These are phyloP conservation scores for Upupa epops DNA, from an alignment of 2,113 vertebrate species.

Conservation along the genomic window DNA sequence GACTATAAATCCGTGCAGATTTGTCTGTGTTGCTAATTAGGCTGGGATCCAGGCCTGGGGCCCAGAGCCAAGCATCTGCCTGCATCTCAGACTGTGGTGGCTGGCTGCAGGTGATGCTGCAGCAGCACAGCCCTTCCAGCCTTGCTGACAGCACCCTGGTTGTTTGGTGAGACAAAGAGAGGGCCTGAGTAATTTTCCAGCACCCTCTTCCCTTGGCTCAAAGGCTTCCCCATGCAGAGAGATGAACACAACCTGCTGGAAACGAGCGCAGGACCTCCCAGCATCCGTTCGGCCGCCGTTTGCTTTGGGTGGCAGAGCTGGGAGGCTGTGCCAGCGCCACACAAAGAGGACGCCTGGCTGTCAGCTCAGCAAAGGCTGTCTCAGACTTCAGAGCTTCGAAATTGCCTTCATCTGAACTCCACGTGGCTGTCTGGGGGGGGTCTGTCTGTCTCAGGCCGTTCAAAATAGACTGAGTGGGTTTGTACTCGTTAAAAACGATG, in stretches of 20 bases:
- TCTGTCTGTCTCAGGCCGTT: not conserved
- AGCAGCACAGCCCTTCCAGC: not conserved
- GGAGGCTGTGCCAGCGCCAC: not conserved
- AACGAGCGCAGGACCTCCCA: not conserved
- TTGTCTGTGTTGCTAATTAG: not conserved
- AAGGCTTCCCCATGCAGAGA: not conserved
- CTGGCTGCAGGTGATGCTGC: not conserved
- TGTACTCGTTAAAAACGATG: not conserved
- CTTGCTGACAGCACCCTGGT: not conserved
- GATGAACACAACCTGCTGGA: accelerated
- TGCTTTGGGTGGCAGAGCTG: not conserved
- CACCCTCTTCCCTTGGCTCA: not conserved
- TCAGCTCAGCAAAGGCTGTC: not conserved
- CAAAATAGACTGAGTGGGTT: not conserved
- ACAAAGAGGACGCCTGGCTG: accelerated
- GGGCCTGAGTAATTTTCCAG: not conserved
- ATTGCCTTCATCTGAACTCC: not conserved
- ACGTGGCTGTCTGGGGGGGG: not conserved
- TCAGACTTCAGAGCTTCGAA: not conserved
- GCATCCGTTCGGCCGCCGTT: not conserved
- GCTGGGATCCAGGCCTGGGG: not conserved
- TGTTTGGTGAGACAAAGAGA: not conserved
- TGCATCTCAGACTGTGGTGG: accelerated
- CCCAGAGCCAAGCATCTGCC: not conserved
- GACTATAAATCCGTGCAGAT: not conserved